Base-by-base conservation (phyloP, 2,113 vertebrate genomes). In the Microtus oregoni region DNA sequence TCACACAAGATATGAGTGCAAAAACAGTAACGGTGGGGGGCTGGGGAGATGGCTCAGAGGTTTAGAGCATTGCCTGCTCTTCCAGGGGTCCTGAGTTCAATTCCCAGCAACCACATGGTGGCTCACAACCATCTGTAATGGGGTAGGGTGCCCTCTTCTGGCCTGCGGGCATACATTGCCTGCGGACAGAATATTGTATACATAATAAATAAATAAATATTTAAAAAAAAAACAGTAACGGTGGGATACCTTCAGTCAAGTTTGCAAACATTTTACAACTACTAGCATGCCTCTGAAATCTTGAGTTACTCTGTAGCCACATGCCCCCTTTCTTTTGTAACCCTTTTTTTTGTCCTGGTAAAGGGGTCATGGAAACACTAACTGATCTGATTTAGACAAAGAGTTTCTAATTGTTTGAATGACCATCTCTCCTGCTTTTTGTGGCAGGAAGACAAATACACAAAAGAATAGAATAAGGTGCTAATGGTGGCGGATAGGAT, bases 321-420 rank as follows among this genome's bases (percentile, higher is more conserved):
- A 6, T 2, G 19, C 32, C 17, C 77, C 72, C 24, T 44, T 5
- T 19, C 44, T 63, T 76, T 92, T 68, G 87, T 83, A 92, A 94
- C 8, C 55, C 32, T 93, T 96, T 92, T 91, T 10, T 83, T 93
- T 50, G 47, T 83, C 32, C 70, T 92, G 75, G n/a, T 50, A 35
- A 90, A 92, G 94, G 47, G 32, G 6, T 24, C 79, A 30, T 87
- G 12, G 72, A 41, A 91, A 95, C 88, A 61, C 4, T 77, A 85
- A 63, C 19, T 78, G n/a, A 95, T 52, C 24, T 65, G 41, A 94
- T 92, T 89, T 95, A 92, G 28, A 70, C 38, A 91, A 92, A 68
- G 58, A 58, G 58, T 58, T 58, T 5, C 55, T 58, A 73, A 91
- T 82, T 79, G 63, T 89, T 95, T 28, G 88, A 83, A 81, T 47